Base-by-base conservation (phyloP, 1,140 invertebrate genomes). In the Probaryconus sp. region DNA sequence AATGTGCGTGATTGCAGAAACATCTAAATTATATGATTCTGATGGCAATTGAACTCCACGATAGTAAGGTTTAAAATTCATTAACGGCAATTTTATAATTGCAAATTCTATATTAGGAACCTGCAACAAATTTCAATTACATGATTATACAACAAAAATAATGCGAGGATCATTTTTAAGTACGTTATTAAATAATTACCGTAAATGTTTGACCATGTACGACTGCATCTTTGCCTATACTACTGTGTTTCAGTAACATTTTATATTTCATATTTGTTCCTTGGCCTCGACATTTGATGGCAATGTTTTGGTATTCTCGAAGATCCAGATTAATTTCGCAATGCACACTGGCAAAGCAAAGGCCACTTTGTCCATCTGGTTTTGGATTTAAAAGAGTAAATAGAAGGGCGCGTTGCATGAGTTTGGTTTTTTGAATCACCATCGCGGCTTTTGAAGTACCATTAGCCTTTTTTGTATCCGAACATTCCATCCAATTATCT, bases 321-420 rank as follows among this genome's bases (percentile, higher is more conserved):
- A 92, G 73, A 82, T 93, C 82, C 10, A 88, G 85, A 18, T 87
- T 80, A 4, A 87, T 85, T 3, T 89, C 75, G 5, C 87, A 89
- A 21, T 87, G 77, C 33, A 91, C 86, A 16, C 91, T 91, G 30
- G 91, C 91, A 83, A 92, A 92, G 11, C 91, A 91, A 14, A 90
- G 89, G 4, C 91, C 91, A 71, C 91, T 92, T 13, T 91, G 89
- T 6, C 91, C 91, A 55, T 91, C 92, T 2, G 89, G 83, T 83
- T 91, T 91, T 9, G 90, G 90, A 76, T 91, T 92, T 4, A 92
- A 84, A 7, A 93, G 76, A 6, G 90, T 89, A 78, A 93, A 93
- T 50, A 93, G 89, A 76, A 93, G 87, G 2, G 90, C 91, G 58
- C 91, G 83, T 81, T 91, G 90, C 37, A 89, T 89, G 2, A 83